phyloP scores from a whole-genome alignment of 1,140 invertebrate genomes.

The Sinella curviseta region DNA sequence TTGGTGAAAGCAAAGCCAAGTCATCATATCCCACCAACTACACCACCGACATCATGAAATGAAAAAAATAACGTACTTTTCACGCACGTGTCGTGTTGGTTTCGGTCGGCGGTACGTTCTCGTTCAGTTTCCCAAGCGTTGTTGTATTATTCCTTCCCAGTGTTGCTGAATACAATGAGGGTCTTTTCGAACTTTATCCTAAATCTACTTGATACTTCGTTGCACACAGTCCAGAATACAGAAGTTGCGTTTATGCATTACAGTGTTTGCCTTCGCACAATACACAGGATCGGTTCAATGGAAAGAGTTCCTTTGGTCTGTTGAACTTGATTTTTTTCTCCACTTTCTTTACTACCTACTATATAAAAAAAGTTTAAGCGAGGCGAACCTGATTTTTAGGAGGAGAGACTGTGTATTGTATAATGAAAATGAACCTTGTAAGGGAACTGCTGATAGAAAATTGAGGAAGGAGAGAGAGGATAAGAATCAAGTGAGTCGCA shows the following conservation, averaged over 20 bases:
- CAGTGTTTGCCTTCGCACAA: neutral
- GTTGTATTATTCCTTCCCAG: neutral
- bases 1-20: no score
- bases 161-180: neutral
- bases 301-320: neutral
- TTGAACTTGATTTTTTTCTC: neutral
- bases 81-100: neutral
- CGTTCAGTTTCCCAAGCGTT: no score
- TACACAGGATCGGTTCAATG: no score
- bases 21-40: no score
- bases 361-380: no score
- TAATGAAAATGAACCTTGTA: no score
- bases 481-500: no score
- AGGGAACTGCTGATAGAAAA: no score
- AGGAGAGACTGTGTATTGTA: no score
- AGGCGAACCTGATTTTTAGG: no score
- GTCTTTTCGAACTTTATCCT: neutral
- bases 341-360: no score
- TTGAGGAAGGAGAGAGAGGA: no score
- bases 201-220: neutral
- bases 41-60: neutral
- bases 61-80: neutral
- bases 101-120: neutral
- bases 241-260: neutral
- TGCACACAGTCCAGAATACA: neutral